phyloP scores from a whole-genome alignment of 2,113 vertebrate genomes.

The Abramis brama region DNA sequence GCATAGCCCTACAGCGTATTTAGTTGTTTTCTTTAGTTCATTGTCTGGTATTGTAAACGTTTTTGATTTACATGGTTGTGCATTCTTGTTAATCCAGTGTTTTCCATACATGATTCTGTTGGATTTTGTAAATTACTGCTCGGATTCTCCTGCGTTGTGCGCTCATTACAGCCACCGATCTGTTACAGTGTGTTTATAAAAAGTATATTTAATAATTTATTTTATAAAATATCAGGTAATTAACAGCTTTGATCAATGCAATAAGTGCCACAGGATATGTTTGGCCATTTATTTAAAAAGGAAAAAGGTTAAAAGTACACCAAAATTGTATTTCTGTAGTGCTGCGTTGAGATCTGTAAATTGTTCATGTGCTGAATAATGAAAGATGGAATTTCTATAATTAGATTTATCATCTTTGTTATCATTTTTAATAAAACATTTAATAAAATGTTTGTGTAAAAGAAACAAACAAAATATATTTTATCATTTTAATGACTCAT shows the following conservation, averaged over 20 bases:
- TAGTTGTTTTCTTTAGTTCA: too few relatives aligned
- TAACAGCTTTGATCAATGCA: too few relatives aligned
- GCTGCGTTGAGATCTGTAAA: neutral
- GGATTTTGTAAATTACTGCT: too few relatives aligned
- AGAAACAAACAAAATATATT: neutral
- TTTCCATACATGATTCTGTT: too few relatives aligned
- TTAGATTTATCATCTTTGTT: neutral
- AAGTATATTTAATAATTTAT: too few relatives aligned
- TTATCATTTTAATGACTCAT: neutral
- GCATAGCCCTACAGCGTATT: too few relatives aligned
- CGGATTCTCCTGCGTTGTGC: too few relatives aligned
- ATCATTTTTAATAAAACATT: neutral
- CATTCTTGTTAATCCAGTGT: neutral
- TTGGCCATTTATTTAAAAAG: neutral
- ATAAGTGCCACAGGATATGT: neutral
- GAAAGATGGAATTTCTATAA: neutral
- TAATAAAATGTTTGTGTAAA: too few relatives aligned
- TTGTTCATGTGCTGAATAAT: neutral
- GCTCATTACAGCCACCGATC: too few relatives aligned
- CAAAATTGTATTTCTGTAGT: neutral
- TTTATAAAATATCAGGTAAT: too few relatives aligned
- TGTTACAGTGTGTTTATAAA: too few relatives aligned
- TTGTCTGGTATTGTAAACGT: too few relatives aligned
- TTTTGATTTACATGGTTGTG: neutral
- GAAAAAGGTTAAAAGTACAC: neutral